These are phyloP conservation scores for Andinoacara biseriatus DNA, from an alignment of 2,113 vertebrate species.

Conservation along the genomic window DNA sequence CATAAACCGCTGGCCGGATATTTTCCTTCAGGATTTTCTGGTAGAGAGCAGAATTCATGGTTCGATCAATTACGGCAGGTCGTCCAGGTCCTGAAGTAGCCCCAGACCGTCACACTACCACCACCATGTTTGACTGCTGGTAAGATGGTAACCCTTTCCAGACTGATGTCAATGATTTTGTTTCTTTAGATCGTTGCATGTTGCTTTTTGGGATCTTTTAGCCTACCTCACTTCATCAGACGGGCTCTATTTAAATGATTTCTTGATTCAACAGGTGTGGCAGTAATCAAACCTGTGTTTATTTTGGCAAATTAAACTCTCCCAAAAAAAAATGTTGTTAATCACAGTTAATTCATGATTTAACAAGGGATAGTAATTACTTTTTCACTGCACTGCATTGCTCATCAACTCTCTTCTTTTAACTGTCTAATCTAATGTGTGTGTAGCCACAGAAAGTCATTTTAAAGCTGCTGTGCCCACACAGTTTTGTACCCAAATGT, in stretches of 20 bases:
- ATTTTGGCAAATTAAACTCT: not conserved
- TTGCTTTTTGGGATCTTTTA: not conserved
- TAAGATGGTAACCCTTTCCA: not conserved
- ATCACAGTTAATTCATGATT: not conserved
- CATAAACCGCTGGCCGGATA: not conserved
- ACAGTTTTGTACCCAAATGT: conserved; percentile 23
- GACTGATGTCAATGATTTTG: not conserved
- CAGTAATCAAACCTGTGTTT: not conserved
- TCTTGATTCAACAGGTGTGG: not conserved
- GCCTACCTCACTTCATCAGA: not conserved
- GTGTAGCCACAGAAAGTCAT: not conserved
- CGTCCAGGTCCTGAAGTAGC: not conserved
- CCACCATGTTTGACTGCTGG: not conserved
- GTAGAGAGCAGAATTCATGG: not conserved
- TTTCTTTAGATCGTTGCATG: not conserved
- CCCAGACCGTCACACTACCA: no score
- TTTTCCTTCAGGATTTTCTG: not conserved
- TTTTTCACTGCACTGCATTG: not conserved
- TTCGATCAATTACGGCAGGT: not conserved
- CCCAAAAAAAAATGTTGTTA: not conserved
- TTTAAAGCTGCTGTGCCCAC: conserved; percentile 8
- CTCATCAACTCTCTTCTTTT: not conserved
- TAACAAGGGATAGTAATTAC: not conserved
- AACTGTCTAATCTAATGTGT: not conserved
- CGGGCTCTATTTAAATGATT: not conserved